Base-by-base conservation (phyloP, 2,113 vertebrate species). In the Mesoclemmys tuberculata region DNA sequence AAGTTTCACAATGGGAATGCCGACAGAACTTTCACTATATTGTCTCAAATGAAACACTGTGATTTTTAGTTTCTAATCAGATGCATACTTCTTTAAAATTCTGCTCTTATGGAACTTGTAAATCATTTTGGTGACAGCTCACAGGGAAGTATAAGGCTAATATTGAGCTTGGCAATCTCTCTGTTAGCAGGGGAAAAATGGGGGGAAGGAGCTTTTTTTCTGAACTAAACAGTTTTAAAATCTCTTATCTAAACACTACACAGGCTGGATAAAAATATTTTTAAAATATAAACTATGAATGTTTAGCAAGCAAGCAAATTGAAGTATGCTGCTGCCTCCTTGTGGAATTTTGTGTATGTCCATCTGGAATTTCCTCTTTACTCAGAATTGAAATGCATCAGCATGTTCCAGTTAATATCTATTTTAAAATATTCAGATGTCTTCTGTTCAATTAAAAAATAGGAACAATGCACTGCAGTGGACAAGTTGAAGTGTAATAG, bases 291-390 rank as follows among this genome's bases (percentile, higher is more conserved):
- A 80, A 21, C 41, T n/a, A 12, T 58, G 44, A 44, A 78, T 46
- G 64, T 93, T 49, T 54, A 94, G 88, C 75, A 61, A 31, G 31
- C 49, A 64, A 92, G 87, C 49, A 92, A 92, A 91, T 90, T 94
- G 84, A 64, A 80, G 93, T 93, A 54, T 91, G 87, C 51, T 97
- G 96, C 97, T 97, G 97, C 97, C 97, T 96, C 97, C 97, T 90
- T 95, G 97, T 98, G 97, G 97, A 96, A 71, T 44, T 52, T n/a
- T 74, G 31, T 81, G 68, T 56, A 41, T 27, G 61, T 88, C 82
- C 80, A 35, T 31, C 58, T 26, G 41, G 44, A 80, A 71, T 82
- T 89, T 26, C 29, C 87, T 84, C n/a, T 11, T 46, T 89, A 93
- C 88, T 0, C 54, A 56, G 12, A 58, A 80, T 56, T 2, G 3